These are phyloP conservation scores for Cichlasoma orientale DNA, from an alignment of 2,797 vertebrate genomes.

Conservation along the genomic window DNA sequence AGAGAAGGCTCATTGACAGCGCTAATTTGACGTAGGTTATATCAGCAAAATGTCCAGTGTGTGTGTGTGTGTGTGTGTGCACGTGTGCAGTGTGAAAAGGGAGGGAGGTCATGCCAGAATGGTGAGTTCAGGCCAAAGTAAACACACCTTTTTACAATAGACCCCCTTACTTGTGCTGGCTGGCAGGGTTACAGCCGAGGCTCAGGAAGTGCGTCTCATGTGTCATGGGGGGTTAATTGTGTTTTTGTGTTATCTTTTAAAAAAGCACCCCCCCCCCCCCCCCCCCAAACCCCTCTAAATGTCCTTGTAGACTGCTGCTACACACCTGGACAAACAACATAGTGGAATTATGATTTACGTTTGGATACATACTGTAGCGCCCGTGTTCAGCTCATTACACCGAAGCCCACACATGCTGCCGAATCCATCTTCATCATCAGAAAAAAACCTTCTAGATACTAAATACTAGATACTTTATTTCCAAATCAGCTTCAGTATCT, in stretches of 20 bases:
- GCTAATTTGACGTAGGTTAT: conserved; percentile 63
- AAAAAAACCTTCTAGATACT: not conserved
- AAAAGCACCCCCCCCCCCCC: conserved; percentile 51
- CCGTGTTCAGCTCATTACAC: not conserved
- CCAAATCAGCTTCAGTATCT: not conserved
- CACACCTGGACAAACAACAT: conserved; percentile 80
- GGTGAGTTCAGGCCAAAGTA: conserved; percentile 69
- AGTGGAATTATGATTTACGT: conserved; percentile 38
- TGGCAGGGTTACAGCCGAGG: conserved; percentile 57
- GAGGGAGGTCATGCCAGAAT: conserved; percentile 55
- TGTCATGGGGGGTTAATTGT: conserved; percentile 79
- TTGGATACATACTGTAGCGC: not conserved
- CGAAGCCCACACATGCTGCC: conserved; percentile 6
- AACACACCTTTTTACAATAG: conserved; percentile 77
- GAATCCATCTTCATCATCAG: not conserved
- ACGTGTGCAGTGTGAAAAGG: not conserved
- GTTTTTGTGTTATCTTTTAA: conserved; percentile 83
- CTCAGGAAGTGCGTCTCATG: conserved; percentile 76
- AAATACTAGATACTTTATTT: conserved; percentile 14
- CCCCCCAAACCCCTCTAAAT: conserved; percentile 51
- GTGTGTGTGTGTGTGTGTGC: conserved; percentile 12
- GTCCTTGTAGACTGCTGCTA: conserved; percentile 31
- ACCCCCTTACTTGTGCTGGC: conserved; percentile 57
- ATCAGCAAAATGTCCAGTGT: conserved; percentile 37
- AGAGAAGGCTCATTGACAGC: conserved; percentile 44